phyloP scores from a whole-genome alignment of 2,888 invertebrate genomes.

The Pyrocoelia pectoralis region DNA sequence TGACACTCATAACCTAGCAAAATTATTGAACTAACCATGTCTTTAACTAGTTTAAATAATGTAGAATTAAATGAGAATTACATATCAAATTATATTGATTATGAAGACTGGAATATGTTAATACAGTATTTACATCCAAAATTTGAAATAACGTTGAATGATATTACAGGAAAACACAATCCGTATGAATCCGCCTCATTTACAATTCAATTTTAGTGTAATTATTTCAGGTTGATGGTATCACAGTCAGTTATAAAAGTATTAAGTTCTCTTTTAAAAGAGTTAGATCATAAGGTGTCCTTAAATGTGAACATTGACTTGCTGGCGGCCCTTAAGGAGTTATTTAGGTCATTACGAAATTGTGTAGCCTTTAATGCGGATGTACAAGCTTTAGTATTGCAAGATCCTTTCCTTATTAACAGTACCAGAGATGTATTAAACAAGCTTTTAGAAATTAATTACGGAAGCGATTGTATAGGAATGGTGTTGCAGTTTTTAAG shows the following conservation, averaged over 20 bases:
- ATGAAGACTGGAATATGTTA: constrained; percentile 13
- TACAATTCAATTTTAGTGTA: not conserved
- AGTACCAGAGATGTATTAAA: constrained; percentile 20
- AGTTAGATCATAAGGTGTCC: not conserved
- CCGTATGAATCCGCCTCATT: constrained; percentile 14
- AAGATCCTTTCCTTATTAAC: constrained; percentile 28
- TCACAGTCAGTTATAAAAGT: not conserved
- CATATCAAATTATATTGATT: constrained; percentile 11
- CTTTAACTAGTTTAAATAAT: constrained; percentile 1
- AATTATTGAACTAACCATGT: not conserved
- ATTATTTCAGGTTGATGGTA: constrained; percentile 3
- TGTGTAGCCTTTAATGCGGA: constrained; percentile 33
- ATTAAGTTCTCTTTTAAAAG: constrained; percentile 10
- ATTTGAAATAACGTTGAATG: constrained; percentile 16
- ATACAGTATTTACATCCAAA: constrained; percentile 13
- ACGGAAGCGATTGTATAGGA: constrained; percentile 32
- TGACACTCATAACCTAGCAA: not conserved
- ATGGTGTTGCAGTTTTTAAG: constrained; percentile 42
- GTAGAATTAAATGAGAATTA: constrained; percentile 15
- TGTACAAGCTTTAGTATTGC: constrained; percentile 37
- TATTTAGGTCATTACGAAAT: constrained; percentile 40
- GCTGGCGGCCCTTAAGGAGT: constrained; percentile 20
- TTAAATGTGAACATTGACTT: not conserved
- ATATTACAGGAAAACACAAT: constrained; percentile 15
- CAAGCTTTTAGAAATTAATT: constrained; percentile 17